A percentile compares a stretch with the other conserved stretches of the same genome.
These are phyloP conservation scores for Ficedula albicollis DNA, from an alignment of 2,797 vertebrate genomes.

Conservation along the genomic window DNA sequence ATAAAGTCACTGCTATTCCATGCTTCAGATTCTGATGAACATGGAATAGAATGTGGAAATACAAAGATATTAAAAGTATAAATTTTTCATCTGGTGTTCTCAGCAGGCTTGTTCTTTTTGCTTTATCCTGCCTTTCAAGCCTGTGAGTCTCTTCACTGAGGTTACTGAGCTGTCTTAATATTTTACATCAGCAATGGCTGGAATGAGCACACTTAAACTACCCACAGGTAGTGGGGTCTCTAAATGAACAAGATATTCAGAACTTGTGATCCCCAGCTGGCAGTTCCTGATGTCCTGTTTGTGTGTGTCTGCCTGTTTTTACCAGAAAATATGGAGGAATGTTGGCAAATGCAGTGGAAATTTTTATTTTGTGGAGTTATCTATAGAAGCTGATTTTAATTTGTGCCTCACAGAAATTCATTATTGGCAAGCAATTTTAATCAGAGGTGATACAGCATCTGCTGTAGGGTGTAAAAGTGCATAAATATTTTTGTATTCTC, in stretches of 20 bases:
- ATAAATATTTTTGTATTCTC: constrained; percentile 39
- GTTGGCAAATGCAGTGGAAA: neutral
- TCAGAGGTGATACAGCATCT: neutral
- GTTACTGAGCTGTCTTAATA: neutral
- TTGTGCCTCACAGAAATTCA: neutral
- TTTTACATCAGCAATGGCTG: constrained; percentile 14
- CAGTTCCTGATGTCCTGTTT: neutral
- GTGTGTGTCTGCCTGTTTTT: neutral
- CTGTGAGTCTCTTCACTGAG: neutral
- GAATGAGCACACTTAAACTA: constrained; percentile 20
- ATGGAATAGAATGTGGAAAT: constrained; percentile 43
- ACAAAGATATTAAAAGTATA: constrained; percentile 52
- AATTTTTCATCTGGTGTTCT: constrained; percentile 45
- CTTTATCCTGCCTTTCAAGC: neutral
- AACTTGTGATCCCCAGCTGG: neutral
- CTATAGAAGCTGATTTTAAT: neutral
- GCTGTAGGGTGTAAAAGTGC: neutral
- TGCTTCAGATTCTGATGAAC: constrained; percentile 24
- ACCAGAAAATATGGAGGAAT: neutral
- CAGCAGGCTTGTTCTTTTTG: neutral
- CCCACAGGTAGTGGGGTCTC: neutral
- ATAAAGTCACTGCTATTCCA: neutral
- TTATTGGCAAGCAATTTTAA: constrained; percentile 26
- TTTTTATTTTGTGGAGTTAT: neutral
- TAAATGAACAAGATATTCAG: neutral